Evolutionary conservation across 2,888 invertebrate genomes (phyloP), one percentile per base, ranked within the genome.

Genomic region (Macrophya annulata): DNA sequence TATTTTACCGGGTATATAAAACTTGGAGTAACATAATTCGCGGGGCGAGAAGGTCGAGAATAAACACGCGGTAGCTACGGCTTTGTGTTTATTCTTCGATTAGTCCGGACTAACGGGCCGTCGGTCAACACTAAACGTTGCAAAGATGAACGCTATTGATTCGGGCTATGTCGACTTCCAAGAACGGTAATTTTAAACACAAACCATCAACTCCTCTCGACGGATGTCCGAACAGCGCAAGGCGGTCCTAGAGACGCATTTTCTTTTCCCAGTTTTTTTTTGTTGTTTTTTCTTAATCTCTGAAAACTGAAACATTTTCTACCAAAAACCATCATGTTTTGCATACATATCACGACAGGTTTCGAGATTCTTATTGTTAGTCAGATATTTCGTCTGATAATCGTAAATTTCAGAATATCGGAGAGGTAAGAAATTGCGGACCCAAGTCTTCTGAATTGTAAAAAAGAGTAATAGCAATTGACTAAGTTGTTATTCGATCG

Each of bases 61-160:
- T 62, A 81, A 81, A 81, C 62, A 62, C 43, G 21, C 77, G 12
- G 62, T 59, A 81, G 59, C 81, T 43, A 77, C 25, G 40, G 62
- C 77, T 17, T 51, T 48, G 25, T 83, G 68, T 83, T 83, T 83
- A 83, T 83, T 83, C 83, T 83, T 83, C 83, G 83, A 83, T 68
- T 71, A 83, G 71, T 48, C 37, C 68, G 48, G 51, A 83, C 45
- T 83, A 83, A 71, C 83, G 83, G 81, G 83, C 45, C 83, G 68
- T 59, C 83, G 83, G 83, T 83, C 65, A 83, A 83, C 83, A 83
- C 83, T 83, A 71, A 83, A 48, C 83, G 83, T 83, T 83, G 37
- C 65, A 83, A 83, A 83, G 83, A 83, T 83, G 83, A 48, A 83
- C 48, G 40, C 48, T 83, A 83, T 83, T 68, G 83, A 83, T 68